A percentile compares a stretch with the other conserved stretches of the same genome.
phyloP scores from a whole-genome alignment of 2,888 invertebrate species.

The Saturnia japonica region DNA sequence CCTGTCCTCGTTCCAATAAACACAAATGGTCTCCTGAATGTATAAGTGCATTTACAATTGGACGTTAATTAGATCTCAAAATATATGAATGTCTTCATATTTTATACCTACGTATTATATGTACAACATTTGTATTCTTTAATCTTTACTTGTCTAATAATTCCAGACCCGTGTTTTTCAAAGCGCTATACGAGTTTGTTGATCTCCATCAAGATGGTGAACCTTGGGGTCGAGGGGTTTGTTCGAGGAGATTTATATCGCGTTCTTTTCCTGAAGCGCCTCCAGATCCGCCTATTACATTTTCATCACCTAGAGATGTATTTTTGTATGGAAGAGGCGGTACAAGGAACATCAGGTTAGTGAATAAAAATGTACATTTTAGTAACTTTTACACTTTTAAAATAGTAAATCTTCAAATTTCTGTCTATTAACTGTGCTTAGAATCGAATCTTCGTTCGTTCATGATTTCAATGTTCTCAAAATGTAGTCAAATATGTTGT shows the following conservation, averaged over 20 bases:
- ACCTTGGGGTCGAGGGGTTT: conserved; percentile 87
- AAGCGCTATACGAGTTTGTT: conserved; percentile 93
- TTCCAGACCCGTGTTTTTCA: conserved; percentile 90
- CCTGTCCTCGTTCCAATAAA: not conserved
- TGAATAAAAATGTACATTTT: not conserved
- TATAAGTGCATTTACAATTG: not conserved
- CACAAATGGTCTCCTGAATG: not conserved
- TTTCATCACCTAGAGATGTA: conserved; percentile 90
- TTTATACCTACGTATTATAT: not conserved
- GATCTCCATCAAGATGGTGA: conserved; percentile 93
- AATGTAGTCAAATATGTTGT: not conserved
- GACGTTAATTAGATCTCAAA: not conserved
- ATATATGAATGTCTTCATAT: not conserved
- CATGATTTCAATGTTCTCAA: too few species aligned
- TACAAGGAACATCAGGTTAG: conserved; percentile 88
- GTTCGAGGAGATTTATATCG: conserved; percentile 89
- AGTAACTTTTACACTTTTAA: not conserved
- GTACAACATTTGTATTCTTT: not conserved
- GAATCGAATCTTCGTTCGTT: not conserved
- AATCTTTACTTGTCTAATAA: conserved; percentile 3
- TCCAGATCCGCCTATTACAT: conserved; percentile 86
- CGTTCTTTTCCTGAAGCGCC: conserved; percentile 80
- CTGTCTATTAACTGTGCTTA: not conserved
- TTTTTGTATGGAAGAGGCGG: conserved; percentile 94
- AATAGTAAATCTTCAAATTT: not conserved